Evolutionary conservation across 1,140 invertebrate genomes (phyloP), one percentile per base, ranked within the genome.

Genomic region (Brachystomella parvula): DNA sequence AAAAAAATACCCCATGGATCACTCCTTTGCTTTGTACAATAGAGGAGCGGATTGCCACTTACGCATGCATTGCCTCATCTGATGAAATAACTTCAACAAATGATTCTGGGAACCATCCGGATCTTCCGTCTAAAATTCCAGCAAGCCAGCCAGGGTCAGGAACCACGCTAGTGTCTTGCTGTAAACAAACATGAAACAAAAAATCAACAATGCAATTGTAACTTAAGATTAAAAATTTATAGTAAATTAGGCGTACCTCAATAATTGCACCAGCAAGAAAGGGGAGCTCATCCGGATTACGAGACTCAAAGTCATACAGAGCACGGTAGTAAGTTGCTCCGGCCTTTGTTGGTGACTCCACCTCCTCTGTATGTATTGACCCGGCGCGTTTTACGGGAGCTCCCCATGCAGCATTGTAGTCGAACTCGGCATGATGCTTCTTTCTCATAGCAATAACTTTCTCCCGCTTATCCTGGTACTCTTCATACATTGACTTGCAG

Each of bases 101-200:
- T 3, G 92, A 91, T 78, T 96, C 92, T 2, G 96, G 96, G 80
- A 98, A 98, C 92, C 94, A 98, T n/a, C 96, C 95, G 3, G 86
- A 88, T 68, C 88, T 85, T n/a, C 89, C 90, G 67, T 62, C 89
- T 85, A 26, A 89, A 90, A 75, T 89, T 2, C 96, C 96, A 70
- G 91, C 90, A 70, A 94, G 81, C 96, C 96, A 99, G n/a, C 95
- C 96, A 12, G 94, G 93, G 76, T 98, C 95, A 0, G 89, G 89
- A 74, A 86, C 88, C 78, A 94, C 89, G 64, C 88, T 87, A 31
- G 87, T 79, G 30, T 91, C 88, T 28, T 96, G 87, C 81, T 87
- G 71, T 35, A 79, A 75, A 76, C 75, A 63, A 56, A 21, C 12
- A 56, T 24, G 12, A 60, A 29, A 12, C 24, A 57, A 21, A 9